A percentile compares a stretch with the other conserved stretches of the same genome.
Conservation (phyloP, 2,888 invertebrate species). For the Campaea margaritaria region DNA sequence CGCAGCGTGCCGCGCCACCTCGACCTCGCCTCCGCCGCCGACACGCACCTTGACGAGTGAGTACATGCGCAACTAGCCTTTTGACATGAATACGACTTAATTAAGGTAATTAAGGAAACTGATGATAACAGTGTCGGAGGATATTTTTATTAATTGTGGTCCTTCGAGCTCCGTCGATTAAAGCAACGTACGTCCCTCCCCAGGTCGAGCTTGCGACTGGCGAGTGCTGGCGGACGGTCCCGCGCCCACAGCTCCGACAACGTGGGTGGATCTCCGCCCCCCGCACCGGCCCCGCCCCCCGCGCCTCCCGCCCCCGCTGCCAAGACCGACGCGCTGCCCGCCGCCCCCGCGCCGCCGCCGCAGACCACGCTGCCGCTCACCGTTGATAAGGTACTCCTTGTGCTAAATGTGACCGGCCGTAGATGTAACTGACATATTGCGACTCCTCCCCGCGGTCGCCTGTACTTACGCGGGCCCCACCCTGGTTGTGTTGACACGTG, state of each 20-base stretch:
- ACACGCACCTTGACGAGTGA: slow-evolving; percentile 32
- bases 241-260: slow-evolving; percentile 41
- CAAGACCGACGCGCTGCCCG: too few species aligned
- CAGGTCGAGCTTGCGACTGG: slow-evolving; percentile 39
- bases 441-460: background rate
- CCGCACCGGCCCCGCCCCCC: slow-evolving; percentile 30
- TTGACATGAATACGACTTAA: too few species aligned
- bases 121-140: too few species aligned
- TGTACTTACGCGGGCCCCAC: too few species aligned
- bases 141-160: too few species aligned
- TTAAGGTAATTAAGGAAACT: too few species aligned
- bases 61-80: too few species aligned
- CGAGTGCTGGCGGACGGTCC: slow-evolving; percentile 34
- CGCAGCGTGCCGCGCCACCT: slow-evolving; percentile 85
- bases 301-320: slow-evolving; percentile 43
- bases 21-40: slow-evolving; percentile 65
- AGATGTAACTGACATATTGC: too few species aligned
- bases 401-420: too few species aligned
- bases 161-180: background rate
- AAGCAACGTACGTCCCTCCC: too few species aligned
- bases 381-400: slow-evolving; percentile 78
- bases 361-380: slow-evolving; percentile 72
- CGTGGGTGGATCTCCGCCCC: slow-evolving; percentile 37
- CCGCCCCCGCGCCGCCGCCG: slow-evolving; percentile 38
- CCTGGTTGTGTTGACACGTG: too few species aligned